These are phyloP conservation scores for Agapostemon virescens DNA, from an alignment of 2,888 invertebrate species.

Conservation along the genomic window DNA sequence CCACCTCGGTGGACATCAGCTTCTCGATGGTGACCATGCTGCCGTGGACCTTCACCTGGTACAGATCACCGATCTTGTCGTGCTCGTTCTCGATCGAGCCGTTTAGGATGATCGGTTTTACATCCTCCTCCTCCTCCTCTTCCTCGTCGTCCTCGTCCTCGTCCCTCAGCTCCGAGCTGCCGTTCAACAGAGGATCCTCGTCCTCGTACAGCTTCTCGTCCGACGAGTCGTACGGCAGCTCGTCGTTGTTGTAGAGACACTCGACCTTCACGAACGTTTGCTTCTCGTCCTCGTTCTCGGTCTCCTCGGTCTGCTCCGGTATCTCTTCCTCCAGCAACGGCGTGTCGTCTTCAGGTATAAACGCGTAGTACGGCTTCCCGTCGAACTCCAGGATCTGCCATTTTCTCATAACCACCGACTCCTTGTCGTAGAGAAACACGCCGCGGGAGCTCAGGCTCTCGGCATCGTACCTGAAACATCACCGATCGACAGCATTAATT, in stretches of 20 bases:
- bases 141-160: constrained; percentile 54
- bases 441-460: constrained; percentile 69
- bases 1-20: constrained; percentile 44
- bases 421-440: constrained; percentile 76
- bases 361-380: constrained; percentile 79
- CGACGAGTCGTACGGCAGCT: constrained; percentile 50
- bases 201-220: constrained; percentile 58
- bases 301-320: constrained; percentile 59
- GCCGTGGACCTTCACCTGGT: constrained; percentile 75
- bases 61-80: constrained; percentile 67
- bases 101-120: constrained; percentile 66
- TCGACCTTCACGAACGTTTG: constrained; percentile 57
- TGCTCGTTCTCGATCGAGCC: constrained; percentile 41
- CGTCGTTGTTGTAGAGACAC: constrained; percentile 50
- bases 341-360: constrained; percentile 75
- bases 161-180: constrained; percentile 24
- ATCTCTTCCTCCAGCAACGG: constrained; percentile 70
- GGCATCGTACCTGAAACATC: constrained; percentile 76
- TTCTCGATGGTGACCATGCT: constrained; percentile 73
- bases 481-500: constrained; percentile 58
- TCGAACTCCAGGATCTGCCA: constrained; percentile 80
- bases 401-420: constrained; percentile 77
- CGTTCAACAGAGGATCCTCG: constrained; percentile 50
- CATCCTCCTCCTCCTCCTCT: constrained; percentile 37
- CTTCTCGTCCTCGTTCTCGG: constrained; percentile 52